phyloP scores from a whole-genome alignment of 2,797 vertebrate genomes.

The Carduelis carduelis region DNA sequence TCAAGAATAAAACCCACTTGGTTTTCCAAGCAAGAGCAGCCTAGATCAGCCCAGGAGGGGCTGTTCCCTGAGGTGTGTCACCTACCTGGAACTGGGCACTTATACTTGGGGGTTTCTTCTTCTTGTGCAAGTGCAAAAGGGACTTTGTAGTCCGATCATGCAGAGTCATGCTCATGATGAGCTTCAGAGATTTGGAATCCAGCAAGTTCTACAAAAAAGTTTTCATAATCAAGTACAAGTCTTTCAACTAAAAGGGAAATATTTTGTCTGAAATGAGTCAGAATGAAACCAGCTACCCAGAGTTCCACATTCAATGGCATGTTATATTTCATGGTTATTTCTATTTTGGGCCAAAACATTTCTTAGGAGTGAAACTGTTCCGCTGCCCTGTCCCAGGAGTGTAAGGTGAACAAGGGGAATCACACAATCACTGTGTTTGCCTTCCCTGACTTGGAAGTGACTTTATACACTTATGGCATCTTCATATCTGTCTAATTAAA shows the following conservation, averaged over 20 bases:
- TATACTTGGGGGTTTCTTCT: constrained; percentile 97
- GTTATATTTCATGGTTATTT: background rate
- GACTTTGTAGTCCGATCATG: constrained; percentile 96
- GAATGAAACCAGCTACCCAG: background rate
- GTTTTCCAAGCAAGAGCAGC: background rate
- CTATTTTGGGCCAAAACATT: background rate
- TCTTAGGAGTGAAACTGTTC: background rate
- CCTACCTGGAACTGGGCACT: constrained; percentile 97
- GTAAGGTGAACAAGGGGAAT: background rate
- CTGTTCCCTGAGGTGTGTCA: background rate
- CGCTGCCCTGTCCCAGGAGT: background rate
- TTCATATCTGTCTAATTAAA: background rate
- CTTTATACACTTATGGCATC: background rate
- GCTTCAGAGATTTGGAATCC: constrained; percentile 92
- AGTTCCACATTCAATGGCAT: background rate
- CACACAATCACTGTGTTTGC: background rate
- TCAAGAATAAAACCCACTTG: background rate
- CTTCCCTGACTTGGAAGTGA: background rate
- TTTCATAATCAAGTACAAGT: background rate
- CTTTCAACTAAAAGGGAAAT: background rate
- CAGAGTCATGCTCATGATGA: constrained; percentile 90
- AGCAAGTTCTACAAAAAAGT: constrained; percentile 83
- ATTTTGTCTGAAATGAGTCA: background rate
- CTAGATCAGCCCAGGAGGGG: background rate
- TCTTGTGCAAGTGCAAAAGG: constrained; percentile 94